Evolutionary conservation across 2,888 invertebrate genomes (phyloP), one percentile per base, ranked within the genome.

Genomic region (Ochropleura plecta): DNA sequence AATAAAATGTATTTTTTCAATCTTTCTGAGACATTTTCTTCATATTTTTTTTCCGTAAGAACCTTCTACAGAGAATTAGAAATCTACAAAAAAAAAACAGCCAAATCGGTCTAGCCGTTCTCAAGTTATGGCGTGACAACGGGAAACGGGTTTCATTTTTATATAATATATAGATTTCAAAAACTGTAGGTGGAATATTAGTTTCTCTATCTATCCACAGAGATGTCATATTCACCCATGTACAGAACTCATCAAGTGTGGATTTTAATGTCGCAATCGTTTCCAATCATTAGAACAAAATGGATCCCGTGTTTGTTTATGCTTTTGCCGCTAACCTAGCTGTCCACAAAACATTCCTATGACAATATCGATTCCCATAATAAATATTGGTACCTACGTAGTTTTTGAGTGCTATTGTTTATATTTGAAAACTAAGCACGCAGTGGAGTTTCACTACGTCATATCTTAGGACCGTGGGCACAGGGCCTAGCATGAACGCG

Each of bases 241-340:
- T 75, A 44, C 10, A 49, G 12, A 66, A 74, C 46, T 14, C 14
- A 6, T 42, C 14, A n/a, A 4, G 20, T 46, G 68, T 67, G 40
- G 44, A 55, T 44, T 18, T 20, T 10, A 60, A 76, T 53, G 12
- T 69, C 9, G 12, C 53, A 16, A 12, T 49, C 62, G 30, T 48
- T 48, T 70, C 69, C 7, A 76, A 76, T 70, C 70, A 53, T 49
- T 55, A 30, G 42, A 44, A 48, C 20, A 53, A 62, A 62, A 76
- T 62, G 18, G 12, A 30, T 44, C 10, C 40, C 5, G 14, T 42
- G 60, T 42, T 42, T 30, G 53, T 76, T 68, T 60, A 60, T 60
- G 51, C 40, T 42, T 8, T 44, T n/a, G 10, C 60, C n/a, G 9
- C n/a, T 30, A 57, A 10, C 30, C 44, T 75, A 55, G 55, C 46